These are phyloP conservation scores for Pollenia angustigena DNA, from an alignment of 2,888 invertebrate species.

Conservation along the genomic window DNA sequence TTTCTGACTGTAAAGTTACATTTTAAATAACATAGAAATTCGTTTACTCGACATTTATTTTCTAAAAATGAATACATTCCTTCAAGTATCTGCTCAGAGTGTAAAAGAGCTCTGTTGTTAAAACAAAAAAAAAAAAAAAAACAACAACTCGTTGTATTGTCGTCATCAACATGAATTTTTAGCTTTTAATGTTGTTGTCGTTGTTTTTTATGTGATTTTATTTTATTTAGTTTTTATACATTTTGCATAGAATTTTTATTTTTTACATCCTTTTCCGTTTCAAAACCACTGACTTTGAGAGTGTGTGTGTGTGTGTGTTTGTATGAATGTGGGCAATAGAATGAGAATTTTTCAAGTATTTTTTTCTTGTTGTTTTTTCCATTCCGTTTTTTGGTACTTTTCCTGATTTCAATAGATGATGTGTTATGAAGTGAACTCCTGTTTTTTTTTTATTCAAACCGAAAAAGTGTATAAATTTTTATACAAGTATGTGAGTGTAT, in stretches of 20 bases:
- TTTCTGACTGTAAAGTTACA: not conserved
- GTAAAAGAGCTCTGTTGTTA: slow-evolving; percentile 23
- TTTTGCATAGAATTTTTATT: slow-evolving; percentile 61
- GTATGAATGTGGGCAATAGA: not conserved
- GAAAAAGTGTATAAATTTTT: slow-evolving; percentile 53
- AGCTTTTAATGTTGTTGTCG: slow-evolving; percentile 55
- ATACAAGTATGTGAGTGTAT: slow-evolving; percentile 15
- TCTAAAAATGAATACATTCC: slow-evolving; percentile 42
- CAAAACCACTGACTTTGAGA: slow-evolving; percentile 65
- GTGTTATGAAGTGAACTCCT: slow-evolving; percentile 68
- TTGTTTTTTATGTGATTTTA: slow-evolving; percentile 40
- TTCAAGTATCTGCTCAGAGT: not conserved
- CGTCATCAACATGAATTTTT: slow-evolving; percentile 69
- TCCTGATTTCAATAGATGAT: slow-evolving; percentile 65
- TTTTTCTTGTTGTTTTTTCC: slow-evolving; percentile 18
- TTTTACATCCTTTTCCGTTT: slow-evolving; percentile 73
- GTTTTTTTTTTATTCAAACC: slow-evolving; percentile 16
- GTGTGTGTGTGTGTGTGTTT: slow-evolving; percentile 2
- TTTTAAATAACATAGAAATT: not conserved
- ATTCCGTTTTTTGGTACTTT: slow-evolving; percentile 44
- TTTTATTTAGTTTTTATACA: slow-evolving; percentile 42
- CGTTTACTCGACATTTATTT: not conserved
- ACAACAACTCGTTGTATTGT: slow-evolving; percentile 53
- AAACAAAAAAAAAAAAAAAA: not conserved
- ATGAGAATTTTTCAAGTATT: slow-evolving; percentile 43